These are phyloP conservation scores for Gobius niger DNA, from an alignment of 2,113 vertebrate genomes.

Conservation along the genomic window DNA sequence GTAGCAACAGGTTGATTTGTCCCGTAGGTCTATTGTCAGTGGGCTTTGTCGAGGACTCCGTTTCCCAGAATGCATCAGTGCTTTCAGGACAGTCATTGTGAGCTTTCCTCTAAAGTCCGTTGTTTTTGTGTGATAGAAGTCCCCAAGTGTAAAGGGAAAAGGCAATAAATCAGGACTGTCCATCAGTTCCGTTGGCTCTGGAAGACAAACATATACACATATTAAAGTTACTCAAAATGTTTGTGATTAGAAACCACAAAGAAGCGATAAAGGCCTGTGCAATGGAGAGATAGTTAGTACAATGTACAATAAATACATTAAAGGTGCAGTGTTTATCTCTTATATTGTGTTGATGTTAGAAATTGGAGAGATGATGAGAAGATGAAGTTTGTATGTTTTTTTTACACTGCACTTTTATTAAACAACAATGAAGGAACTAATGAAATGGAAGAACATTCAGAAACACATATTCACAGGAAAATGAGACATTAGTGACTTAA, in stretches of 20 bases:
- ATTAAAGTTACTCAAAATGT: background rate
- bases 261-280: too few species aligned
- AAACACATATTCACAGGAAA: background rate
- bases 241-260: too few species aligned
- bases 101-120: background rate
- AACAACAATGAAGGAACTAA: background rate
- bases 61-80: constrained; percentile 11
- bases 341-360: background rate
- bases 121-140: constrained; percentile 17
- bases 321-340: background rate
- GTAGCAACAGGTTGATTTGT: constrained; percentile 7
- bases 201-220: constrained; percentile 23
- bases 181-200: constrained; percentile 91
- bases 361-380: too few species aligned
- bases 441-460: background rate
- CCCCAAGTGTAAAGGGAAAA: constrained; percentile 53
- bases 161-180: constrained; percentile 88
- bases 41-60: background rate
- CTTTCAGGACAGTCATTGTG: background rate
- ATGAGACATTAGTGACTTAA: background rate
- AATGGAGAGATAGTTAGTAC: background rate
- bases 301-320: background rate
- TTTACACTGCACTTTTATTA: background rate
- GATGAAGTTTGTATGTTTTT: background rate
- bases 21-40: background rate